Evolutionary conservation across 2,888 invertebrate species (phyloP).

Genomic region (Mythimna albipuncta): DNA sequence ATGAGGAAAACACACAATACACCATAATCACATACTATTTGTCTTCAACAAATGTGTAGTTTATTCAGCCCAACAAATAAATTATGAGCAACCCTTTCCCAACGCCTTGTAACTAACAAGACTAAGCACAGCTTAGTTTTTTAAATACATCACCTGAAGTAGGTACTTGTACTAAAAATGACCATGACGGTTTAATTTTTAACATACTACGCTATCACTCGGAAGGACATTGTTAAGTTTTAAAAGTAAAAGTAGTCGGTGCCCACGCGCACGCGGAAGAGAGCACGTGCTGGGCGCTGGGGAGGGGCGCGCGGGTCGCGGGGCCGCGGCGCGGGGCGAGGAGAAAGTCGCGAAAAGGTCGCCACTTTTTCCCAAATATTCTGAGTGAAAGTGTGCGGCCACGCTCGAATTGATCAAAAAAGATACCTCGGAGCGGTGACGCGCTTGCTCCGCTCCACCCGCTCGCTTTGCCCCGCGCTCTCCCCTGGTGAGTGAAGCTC

Average conservation of each 20-base stretch:
- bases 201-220: conserved; percentile 33
- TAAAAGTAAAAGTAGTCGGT: conserved; percentile 87
- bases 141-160: background rate
- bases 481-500: background rate
- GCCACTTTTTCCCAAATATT: conserved; percentile 90
- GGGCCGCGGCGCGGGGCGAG: conserved; percentile 67
- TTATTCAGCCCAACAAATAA: background rate
- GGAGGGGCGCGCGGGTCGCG: conserved; percentile 60
- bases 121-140: background rate
- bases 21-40: background rate
- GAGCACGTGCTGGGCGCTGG: conserved; percentile 73
- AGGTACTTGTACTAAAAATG: conserved; percentile 1
- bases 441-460: conserved; percentile 1
- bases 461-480: background rate
- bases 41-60: background rate
- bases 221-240: conserved; percentile 71
- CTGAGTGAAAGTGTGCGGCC: conserved; percentile 86
- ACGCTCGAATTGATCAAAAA: conserved; percentile 82
- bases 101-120: background rate
- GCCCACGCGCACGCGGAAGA: conserved; percentile 83
- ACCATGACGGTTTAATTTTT: conserved; percentile 15
- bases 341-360: conserved; percentile 90
- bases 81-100: conserved; percentile 1
- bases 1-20: background rate
- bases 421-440: conserved; percentile 57